Evolutionary conservation across 2,113 vertebrate species (phyloP).

Genomic region (Caretta caretta): DNA sequence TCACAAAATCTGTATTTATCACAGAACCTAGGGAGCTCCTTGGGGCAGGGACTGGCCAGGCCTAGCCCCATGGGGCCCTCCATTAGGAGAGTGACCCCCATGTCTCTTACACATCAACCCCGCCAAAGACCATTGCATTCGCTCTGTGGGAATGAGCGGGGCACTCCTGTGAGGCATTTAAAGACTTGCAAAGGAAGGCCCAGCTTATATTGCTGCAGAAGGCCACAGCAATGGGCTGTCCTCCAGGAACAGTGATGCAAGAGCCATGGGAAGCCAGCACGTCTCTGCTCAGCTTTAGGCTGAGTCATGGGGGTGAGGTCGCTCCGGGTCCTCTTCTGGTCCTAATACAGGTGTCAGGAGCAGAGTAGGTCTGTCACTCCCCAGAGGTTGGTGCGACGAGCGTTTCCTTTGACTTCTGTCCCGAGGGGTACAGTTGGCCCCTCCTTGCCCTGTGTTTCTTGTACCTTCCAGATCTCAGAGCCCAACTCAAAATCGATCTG

Average conservation of each 20-base stretch:
- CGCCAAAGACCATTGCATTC: neutral
- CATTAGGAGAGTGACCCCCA: neutral
- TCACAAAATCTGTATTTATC: neutral
- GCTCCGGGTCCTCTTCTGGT: neutral
- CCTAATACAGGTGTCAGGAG: neutral
- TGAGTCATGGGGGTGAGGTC: neutral
- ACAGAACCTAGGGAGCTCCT: neutral
- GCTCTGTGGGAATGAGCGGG: neutral
- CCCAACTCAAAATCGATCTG: neutral
- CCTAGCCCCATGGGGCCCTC: neutral
- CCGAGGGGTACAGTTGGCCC: neutral
- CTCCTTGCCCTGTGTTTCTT: neutral
- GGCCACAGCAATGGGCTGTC: neutral
- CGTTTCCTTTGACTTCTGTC: neutral
- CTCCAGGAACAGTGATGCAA: neutral
- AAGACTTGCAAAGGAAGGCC: neutral
- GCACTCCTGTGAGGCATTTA: neutral
- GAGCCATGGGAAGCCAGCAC: neutral
- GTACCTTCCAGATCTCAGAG: neutral
- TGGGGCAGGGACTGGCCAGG: neutral
- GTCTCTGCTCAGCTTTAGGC: neutral
- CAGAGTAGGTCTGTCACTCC: neutral
- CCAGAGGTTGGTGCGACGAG: neutral
- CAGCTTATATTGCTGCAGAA: neutral
- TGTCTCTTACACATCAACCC: neutral